These are phyloP conservation scores for Phalloptychus januarius DNA, from an alignment of 2,797 vertebrate species.

Conservation along the genomic window DNA sequence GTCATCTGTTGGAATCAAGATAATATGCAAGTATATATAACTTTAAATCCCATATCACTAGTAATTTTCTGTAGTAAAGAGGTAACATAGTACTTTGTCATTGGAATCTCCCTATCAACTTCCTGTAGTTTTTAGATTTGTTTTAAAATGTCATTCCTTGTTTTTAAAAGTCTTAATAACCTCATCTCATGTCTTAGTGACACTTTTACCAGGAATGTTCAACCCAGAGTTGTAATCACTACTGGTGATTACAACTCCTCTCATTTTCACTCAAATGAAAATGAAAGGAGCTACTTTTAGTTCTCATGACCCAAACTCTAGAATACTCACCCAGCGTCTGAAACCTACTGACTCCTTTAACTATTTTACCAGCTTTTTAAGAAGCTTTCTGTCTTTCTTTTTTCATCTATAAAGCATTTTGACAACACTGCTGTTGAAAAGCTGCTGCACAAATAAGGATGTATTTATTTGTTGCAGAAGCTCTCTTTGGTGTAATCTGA, in stretches of 20 bases:
- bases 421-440: neutral
- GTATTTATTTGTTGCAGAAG: conserved; percentile 26
- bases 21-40: neutral
- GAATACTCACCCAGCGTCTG: neutral
- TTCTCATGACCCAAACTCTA: neutral
- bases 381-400: neutral
- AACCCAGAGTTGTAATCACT: neutral
- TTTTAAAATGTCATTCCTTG: neutral
- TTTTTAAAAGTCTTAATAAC: neutral
- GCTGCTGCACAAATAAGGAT: neutral
- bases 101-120: neutral
- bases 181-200: neutral
- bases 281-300: neutral
- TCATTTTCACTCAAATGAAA: neutral
- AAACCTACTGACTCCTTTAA: neutral
- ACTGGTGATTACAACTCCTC: too few species aligned
- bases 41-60: neutral
- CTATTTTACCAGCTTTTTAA: neutral
- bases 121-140: neutral
- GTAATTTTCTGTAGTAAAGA: neutral
- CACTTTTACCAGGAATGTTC: neutral
- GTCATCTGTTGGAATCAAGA: neutral
- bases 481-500: conserved; percentile 15
- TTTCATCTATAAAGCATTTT: neutral
- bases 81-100: neutral